A percentile compares a stretch with the other conserved stretches of the same genome.
These are phyloP conservation scores for Patella pellucida DNA, from an alignment of 2,888 invertebrate genomes.

Conservation along the genomic window DNA sequence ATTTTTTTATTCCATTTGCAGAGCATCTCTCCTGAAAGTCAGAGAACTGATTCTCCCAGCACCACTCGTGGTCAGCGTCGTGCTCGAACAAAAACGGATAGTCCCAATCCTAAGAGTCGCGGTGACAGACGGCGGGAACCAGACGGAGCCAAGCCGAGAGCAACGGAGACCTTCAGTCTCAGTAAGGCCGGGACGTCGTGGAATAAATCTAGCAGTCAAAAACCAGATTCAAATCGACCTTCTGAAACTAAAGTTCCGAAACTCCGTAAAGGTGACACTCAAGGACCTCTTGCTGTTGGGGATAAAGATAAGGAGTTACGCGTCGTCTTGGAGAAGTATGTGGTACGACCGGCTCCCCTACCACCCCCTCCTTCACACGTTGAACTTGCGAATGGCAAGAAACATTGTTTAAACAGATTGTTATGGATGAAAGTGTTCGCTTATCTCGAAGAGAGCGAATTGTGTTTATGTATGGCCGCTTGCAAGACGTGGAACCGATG, in stretches of 20 bases:
- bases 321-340: slow-evolving; percentile 48
- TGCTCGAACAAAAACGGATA: not conserved
- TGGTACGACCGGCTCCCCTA: slow-evolving; percentile 63
- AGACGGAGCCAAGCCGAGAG: not conserved
- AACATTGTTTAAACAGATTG: slow-evolving; percentile 61
- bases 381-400: slow-evolving; percentile 40
- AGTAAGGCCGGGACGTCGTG: not conserved
- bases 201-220: not conserved
- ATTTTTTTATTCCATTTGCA: not conserved
- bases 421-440: slow-evolving; percentile 72
- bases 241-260: not conserved
- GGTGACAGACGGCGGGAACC: not conserved
- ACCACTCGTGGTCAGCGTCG: not conserved
- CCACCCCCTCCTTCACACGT: slow-evolving; percentile 59
- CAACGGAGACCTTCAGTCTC: not conserved
- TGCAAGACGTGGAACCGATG: slow-evolving; percentile 91
- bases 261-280: not conserved
- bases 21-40: slow-evolving; percentile 4
- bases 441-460: slow-evolving; percentile 69
- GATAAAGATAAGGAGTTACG: slow-evolving; percentile 33
- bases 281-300: slow-evolving; percentile 5
- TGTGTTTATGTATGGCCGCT: slow-evolving; percentile 80
- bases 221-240: not conserved
- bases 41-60: slow-evolving; percentile 3
- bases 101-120: not conserved